These are phyloP conservation scores for Philypnodon macrostomus DNA, from an alignment of 2,797 vertebrate genomes.

Conservation along the genomic window DNA sequence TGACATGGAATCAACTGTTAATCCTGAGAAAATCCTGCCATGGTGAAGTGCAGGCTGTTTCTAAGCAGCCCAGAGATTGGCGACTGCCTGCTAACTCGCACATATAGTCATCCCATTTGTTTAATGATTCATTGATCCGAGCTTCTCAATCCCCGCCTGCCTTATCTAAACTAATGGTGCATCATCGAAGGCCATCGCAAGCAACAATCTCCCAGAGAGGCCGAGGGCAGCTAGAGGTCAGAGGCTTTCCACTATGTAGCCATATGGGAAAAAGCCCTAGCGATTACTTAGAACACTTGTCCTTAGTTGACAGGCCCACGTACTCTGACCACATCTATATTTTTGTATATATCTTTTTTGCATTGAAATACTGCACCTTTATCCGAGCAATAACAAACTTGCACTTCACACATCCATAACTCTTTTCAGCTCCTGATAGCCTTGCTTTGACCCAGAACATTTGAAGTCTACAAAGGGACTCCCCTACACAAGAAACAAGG, in stretches of 20 bases:
- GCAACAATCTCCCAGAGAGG: conserved; percentile 49
- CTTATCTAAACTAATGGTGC: conserved; percentile 64
- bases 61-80: conserved; percentile 42
- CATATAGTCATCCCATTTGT: conserved; percentile 37
- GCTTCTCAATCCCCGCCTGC: conserved; percentile 55
- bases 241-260: conserved; percentile 20
- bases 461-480: conserved; percentile 51
- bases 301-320: conserved; percentile 39
- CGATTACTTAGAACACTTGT: conserved; percentile 40
- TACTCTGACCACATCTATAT: conserved; percentile 27
- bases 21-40: conserved; percentile 61
- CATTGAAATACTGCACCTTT: conserved; percentile 40
- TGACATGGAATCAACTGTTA: conserved; percentile 59
- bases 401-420: conserved; percentile 57
- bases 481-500: conserved; percentile 36
- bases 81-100: conserved; percentile 40
- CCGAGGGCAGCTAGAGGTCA: conserved; percentile 68
- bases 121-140: conserved; percentile 67
- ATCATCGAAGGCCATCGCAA: conserved; percentile 42
- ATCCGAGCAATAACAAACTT: conserved; percentile 65
- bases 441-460: conserved; percentile 62
- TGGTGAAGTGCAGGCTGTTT: conserved; percentile 31
- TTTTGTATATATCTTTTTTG: conserved; percentile 37
- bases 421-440: conserved; percentile 60
- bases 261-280: conserved; percentile 31